These are phyloP conservation scores for Ailuropoda melanoleuca DNA, from an alignment of 2,113 vertebrate genomes.

Conservation along the genomic window DNA sequence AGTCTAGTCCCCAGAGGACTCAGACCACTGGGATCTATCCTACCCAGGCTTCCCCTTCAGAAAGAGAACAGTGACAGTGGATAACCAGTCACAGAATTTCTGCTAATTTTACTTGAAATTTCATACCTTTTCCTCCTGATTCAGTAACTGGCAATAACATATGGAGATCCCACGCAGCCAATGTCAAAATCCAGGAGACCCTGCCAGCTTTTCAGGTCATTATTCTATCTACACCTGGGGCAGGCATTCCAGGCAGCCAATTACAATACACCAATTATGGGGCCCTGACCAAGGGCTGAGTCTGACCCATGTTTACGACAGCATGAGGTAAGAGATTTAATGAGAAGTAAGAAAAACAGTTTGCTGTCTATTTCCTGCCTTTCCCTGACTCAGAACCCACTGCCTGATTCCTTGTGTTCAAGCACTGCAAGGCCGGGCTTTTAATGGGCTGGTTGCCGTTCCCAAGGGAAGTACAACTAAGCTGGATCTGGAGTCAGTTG, in stretches of 20 bases:
- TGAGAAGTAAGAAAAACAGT: slow-evolving; percentile 26
- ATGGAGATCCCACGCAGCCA: slow-evolving; percentile 10
- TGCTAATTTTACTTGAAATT: neutral
- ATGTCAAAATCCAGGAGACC: slow-evolving; percentile 35
- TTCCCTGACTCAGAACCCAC: neutral
- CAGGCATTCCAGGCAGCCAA: slow-evolving; percentile 29
- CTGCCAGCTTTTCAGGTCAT: slow-evolving; percentile 29
- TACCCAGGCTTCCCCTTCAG: neutral
- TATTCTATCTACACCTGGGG: neutral
- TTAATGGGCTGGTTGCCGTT: neutral
- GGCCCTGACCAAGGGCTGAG: neutral
- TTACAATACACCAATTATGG: slow-evolving; percentile 43
- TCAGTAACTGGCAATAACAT: neutral
- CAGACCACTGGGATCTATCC: neutral
- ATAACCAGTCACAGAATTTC: neutral
- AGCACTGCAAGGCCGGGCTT: neutral
- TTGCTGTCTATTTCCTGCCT: slow-evolving; percentile 10
- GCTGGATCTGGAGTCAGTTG: neutral
- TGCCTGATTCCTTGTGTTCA: neutral
- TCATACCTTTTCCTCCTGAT: neutral
- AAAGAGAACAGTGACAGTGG: neutral
- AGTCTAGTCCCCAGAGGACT: neutral
- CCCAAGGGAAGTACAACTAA: slow-evolving; percentile 6
- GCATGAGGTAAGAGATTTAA: slow-evolving; percentile 22
- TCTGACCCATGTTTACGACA: neutral